Evolutionary conservation across 2,797 vertebrate genomes (phyloP), one percentile per base, ranked within the genome.

Genomic region (Sebastes hubbsi): DNA sequence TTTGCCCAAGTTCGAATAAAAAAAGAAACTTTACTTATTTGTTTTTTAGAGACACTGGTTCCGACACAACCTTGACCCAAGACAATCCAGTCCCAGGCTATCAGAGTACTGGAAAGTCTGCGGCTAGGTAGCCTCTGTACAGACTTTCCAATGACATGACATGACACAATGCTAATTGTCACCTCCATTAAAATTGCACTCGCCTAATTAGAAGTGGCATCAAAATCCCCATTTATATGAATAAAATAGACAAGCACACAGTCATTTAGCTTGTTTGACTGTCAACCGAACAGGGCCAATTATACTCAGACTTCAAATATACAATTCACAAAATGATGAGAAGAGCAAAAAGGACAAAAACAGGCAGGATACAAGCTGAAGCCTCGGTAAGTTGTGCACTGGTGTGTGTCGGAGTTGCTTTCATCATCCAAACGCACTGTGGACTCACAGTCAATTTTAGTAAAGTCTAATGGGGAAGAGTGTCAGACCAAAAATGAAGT

Each of bases 31-130:
- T 38, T 38, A 38, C 0, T 38, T 38, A 14, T 38, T 38, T 38
- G 0, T 38, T 14, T 25, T 13, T 27, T 46, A 24, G 13, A 38
- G 22, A 63, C 9, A 60, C 67, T 38, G 3, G 4, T 59, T 67
- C 29, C 10, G 1, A 68, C 32, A 7, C 10, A 74, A 80, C 81
- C 63, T 55, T 76, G 38, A 78, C 29, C 54, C 4, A 75, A 87
- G 71, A 75, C 65, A 73, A 73, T 61, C 36, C 68, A 73, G 38
- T 76, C 66, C 3, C 2, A 59, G 65, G 61, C 64, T 78, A 82
- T 87, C 77, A 70, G 49, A 84, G 55, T 42, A 83, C 62, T 72
- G 80, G 63, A 85, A 87, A 87, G 66, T 63, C 66, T 82, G 54
- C 30, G 64, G 63, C 72, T 22, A 77, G 27, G 25, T 42, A 20